A percentile compares a stretch with the other conserved stretches of the same genome.
Evolutionary conservation across 2,797 vertebrate genomes (phyloP).

Genomic region (Nyctalus aviator): DNA sequence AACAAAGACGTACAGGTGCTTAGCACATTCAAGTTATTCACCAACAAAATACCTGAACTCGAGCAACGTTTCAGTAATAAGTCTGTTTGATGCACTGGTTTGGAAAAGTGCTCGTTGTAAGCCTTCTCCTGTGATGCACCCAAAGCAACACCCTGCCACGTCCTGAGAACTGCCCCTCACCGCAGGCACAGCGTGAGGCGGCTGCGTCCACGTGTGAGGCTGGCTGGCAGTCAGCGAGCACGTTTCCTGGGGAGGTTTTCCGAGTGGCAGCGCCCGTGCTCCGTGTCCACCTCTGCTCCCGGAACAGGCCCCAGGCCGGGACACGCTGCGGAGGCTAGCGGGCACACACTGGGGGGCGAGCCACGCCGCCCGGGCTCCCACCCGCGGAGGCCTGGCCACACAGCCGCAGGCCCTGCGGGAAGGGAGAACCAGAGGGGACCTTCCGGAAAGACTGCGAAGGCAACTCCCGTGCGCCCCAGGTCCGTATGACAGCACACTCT

Average conservation of each 20-base stretch:
- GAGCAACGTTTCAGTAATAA: slow-evolving; percentile 48
- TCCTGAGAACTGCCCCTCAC: neutral
- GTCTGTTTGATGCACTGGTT: neutral
- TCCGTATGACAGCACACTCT: neutral
- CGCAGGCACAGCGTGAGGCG: neutral
- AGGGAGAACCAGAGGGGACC: neutral
- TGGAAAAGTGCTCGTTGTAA: neutral
- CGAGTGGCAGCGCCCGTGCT: neutral
- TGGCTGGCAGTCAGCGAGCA: neutral
- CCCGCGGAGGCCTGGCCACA: neutral
- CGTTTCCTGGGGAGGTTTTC: neutral
- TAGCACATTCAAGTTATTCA: slow-evolving; percentile 60
- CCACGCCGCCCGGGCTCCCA: neutral
- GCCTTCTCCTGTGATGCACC: neutral
- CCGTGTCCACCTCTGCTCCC: rapidly evolving
- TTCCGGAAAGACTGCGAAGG: neutral
- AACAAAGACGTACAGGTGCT: slow-evolving; percentile 72
- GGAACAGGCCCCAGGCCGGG: neutral
- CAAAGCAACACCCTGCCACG: neutral
- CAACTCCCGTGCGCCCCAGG: neutral
- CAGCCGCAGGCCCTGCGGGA: too few relatives aligned
- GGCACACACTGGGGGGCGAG: neutral
- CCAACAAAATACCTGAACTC: slow-evolving; percentile 13
- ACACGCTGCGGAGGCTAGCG: neutral
- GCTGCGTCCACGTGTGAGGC: neutral